Conservation (phyloP, 1,140 invertebrate species). For the Solen grandis region DNA sequence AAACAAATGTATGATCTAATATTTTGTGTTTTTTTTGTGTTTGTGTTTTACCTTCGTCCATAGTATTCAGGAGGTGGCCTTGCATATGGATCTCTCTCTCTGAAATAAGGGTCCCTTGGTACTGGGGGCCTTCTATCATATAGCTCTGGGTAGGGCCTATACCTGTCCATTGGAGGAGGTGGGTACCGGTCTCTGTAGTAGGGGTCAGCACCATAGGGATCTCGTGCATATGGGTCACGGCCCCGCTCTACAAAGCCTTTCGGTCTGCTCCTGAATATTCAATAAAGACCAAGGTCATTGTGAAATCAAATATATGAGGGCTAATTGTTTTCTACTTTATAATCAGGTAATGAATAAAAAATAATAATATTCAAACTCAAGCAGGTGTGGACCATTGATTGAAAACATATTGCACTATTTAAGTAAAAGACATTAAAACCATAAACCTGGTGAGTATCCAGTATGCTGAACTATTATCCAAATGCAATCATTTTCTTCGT, state of each 20-base stretch:
- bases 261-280: constrained; percentile 37
- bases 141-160: constrained; percentile 72
- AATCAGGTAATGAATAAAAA: too few species aligned
- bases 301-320: background rate
- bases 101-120: constrained; percentile 64
- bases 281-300: background rate
- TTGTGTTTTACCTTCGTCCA: too few species aligned
- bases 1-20: background rate
- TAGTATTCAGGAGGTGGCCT: constrained; percentile 73
- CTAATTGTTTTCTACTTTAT: too few species aligned
- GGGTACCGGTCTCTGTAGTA: constrained; percentile 71
- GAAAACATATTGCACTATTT: too few species aligned
- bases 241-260: background rate
- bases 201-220: constrained; percentile 58
- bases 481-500: too few species aligned
- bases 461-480: too few species aligned
- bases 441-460: too few species aligned
- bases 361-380: too few species aligned
- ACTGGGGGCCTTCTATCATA: constrained; percentile 69
- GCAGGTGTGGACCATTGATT: too few species aligned
- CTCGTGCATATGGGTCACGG: constrained; percentile 42
- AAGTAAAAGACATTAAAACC: too few species aligned
- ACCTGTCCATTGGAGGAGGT: constrained; percentile 69
- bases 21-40: background rate
- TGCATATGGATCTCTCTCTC: constrained; percentile 69